phyloP scores from a whole-genome alignment of 2,888 invertebrate species.

The Tigriopus californicus region DNA sequence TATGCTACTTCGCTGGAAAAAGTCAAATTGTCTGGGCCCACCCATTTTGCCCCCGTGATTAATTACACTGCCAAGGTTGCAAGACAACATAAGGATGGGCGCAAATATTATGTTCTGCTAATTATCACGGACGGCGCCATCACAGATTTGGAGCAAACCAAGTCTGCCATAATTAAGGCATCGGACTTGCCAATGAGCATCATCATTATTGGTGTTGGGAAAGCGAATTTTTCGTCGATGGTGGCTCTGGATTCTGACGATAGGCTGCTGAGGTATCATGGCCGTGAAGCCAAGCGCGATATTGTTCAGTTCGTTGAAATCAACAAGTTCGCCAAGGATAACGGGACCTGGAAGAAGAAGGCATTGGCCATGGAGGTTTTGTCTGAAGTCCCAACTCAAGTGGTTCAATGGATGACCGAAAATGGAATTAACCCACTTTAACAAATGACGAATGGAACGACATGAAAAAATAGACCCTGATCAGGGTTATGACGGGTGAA shows the following conservation, averaged over 20 bases:
- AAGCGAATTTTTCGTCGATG: conserved; percentile 40
- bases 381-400: conserved; percentile 37
- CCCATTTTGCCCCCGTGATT: conserved; percentile 31
- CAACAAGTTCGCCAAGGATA: conserved; percentile 22
- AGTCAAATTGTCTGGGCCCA: conserved; percentile 31
- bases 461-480: no score
- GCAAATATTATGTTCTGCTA: conserved; percentile 13
- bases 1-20: conserved; percentile 31
- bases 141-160: conserved; percentile 33
- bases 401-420: conserved; percentile 33
- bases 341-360: conserved; percentile 17
- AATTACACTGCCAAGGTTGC: conserved; percentile 24
- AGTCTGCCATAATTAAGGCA: conserved; percentile 22
- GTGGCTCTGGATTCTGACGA: conserved; percentile 38
- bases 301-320: conserved; percentile 38
- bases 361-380: conserved; percentile 36
- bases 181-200: conserved; percentile 20
- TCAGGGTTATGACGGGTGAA: no score
- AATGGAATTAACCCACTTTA: conserved; percentile 22
- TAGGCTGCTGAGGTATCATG: conserved; percentile 22
- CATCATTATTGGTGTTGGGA: conserved; percentile 32
- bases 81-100: background rate
- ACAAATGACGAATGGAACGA: no score
- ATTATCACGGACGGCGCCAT: conserved; percentile 17
- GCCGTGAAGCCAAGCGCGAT: conserved; percentile 26